Conservation (phyloP, 1,140 invertebrate genomes). For the Lepidurus couesii region DNA sequence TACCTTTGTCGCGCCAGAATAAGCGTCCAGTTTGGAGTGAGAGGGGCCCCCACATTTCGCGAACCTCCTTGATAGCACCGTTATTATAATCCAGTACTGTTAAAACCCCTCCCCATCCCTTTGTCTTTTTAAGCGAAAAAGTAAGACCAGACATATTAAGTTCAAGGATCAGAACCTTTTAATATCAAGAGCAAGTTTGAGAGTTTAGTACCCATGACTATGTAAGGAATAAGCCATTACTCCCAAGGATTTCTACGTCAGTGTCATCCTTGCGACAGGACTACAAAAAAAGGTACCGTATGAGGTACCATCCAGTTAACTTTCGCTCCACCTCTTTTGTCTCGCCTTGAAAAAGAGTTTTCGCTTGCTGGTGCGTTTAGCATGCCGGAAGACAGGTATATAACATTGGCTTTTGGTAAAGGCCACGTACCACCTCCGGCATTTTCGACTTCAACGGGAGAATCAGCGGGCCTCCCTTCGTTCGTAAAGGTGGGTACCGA, state of each 20-base stretch:
- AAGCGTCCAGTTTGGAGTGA: too few species aligned
- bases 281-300: background rate
- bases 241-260: background rate
- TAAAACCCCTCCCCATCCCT: too few species aligned
- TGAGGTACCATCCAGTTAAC: background rate
- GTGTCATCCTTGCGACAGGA: background rate
- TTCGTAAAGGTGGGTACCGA: background rate
- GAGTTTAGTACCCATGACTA: background rate
- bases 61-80: too few species aligned
- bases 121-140: too few species aligned
- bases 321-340: conserved; percentile 18
- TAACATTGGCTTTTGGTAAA: background rate
- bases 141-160: too few species aligned
- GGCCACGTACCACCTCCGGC: background rate
- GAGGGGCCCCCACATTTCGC: too few species aligned
- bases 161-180: too few species aligned
- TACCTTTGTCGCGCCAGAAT: background rate
- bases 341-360: conserved; percentile 5
- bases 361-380: background rate
- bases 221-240: background rate
- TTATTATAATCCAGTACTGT: too few species aligned
- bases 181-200: background rate
- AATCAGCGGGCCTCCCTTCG: background rate
- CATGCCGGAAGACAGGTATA: background rate
- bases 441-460: background rate